These are phyloP conservation scores for Gymnopithys bicolor DNA, from an alignment of 2,797 vertebrate species.

Conservation along the genomic window DNA sequence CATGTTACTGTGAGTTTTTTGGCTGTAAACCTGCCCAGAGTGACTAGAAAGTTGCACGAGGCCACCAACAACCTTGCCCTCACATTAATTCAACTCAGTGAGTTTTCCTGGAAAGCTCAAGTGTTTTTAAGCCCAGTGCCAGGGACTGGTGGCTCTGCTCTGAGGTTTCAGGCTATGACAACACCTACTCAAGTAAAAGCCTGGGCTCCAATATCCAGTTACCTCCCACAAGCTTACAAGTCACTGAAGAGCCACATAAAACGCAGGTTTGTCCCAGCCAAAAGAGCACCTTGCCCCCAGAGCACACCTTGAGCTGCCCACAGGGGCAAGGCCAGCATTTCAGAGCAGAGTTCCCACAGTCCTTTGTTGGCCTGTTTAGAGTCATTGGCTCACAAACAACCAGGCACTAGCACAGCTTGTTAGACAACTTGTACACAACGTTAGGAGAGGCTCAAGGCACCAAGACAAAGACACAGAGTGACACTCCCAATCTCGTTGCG, in stretches of 20 bases:
- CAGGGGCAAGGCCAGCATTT: background rate
- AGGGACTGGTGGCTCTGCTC: background rate
- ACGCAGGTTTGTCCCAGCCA: background rate
- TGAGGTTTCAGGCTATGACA: background rate
- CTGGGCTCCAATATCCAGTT: background rate
- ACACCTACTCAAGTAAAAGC: background rate
- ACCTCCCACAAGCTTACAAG: background rate
- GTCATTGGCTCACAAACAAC: background rate
- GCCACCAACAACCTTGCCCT: background rate
- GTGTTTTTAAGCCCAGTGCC: background rate
- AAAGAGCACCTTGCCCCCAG: background rate
- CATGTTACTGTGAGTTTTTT: fast-evolving
- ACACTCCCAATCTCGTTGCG: fast-evolving
- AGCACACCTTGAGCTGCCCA: background rate
- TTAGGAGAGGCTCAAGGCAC: background rate
- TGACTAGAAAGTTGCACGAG: background rate
- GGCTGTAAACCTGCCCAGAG: background rate
- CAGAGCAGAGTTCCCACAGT: background rate
- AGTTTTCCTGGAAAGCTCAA: background rate
- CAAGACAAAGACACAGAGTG: background rate
- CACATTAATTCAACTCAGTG: background rate
- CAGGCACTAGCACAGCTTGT: background rate
- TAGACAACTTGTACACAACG: background rate
- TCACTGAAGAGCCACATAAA: background rate
- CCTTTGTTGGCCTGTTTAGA: background rate